Evolutionary conservation across 2,888 invertebrate genomes (phyloP).

Genomic region (Trissolcus japonicus): DNA sequence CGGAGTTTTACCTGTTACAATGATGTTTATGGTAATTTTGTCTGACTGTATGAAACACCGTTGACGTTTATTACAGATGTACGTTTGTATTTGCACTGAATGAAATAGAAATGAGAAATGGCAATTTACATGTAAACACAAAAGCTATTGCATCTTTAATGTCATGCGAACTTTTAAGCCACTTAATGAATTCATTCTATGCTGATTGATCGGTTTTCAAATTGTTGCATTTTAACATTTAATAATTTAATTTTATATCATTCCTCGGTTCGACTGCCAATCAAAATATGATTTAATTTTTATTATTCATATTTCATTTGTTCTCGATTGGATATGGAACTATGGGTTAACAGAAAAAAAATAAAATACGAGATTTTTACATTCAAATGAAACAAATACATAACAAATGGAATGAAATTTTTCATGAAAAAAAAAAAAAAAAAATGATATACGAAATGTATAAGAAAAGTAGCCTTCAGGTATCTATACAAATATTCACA

Average conservation of each 20-base stretch:
- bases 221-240: no score
- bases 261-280: not conserved
- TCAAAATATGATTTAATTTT: not conserved
- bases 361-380: no score
- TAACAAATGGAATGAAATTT: no score
- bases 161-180: no score
- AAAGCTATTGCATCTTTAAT: not conserved
- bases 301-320: no score
- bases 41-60: not conserved
- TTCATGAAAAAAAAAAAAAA: no score
- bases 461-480: not conserved
- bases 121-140: slow-evolving; percentile 12
- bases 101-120: slow-evolving; percentile 8
- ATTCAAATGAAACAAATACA: no score
- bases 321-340: no score
- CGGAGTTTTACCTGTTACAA: not conserved
- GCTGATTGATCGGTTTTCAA: no score
- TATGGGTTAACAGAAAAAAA: no score
- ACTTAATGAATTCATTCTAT: no score
- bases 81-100: slow-evolving; percentile 15
- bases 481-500: slow-evolving; percentile 23
- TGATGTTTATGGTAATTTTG: slow-evolving; percentile 29
- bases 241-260: not conserved
- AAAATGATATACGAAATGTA: no score
- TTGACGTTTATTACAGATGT: slow-evolving; percentile 17